These are phyloP conservation scores for Dryobates pubescens DNA, from an alignment of 2,797 vertebrate genomes.

Conservation along the genomic window DNA sequence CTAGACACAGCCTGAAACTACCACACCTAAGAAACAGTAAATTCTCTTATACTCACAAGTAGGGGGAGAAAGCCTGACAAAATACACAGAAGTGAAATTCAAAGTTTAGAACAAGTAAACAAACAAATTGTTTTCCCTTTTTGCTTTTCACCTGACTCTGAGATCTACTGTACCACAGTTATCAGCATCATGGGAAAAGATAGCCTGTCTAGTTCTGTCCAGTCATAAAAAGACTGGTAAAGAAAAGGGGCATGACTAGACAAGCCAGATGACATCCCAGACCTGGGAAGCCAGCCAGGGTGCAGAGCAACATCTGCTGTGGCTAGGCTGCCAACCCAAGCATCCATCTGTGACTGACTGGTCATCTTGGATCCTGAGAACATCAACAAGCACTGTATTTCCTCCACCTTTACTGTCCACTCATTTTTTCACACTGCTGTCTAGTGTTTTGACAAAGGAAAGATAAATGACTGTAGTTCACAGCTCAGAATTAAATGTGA, in stretches of 20 bases:
- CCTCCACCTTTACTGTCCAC: not conserved
- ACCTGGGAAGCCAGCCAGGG: conserved; percentile 41
- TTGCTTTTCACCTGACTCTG: not conserved
- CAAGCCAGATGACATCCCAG: conserved; percentile 38
- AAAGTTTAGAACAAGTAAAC: not conserved
- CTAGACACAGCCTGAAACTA: no score
- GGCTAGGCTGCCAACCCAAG: conserved; percentile 23
- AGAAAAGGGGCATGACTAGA: not conserved
- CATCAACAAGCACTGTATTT: not conserved
- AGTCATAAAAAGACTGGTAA: conserved; percentile 18
- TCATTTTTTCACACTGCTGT: not conserved
- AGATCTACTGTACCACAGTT: not conserved
- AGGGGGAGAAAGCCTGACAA: rapidly evolving
- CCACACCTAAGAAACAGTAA: not conserved
- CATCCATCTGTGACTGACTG: conserved; percentile 29
- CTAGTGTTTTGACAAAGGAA: not conserved
- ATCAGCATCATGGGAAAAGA: not conserved
- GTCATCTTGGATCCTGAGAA: not conserved
- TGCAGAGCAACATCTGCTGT: conserved; percentile 48
- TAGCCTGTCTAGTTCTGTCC: not conserved
- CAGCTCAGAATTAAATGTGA: not conserved
- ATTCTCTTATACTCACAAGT: not conserved
- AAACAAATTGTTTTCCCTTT: not conserved
- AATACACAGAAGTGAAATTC: not conserved
- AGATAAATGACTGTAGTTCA: not conserved